Conservation (phyloP, 2,113 vertebrate species). For the Phyllostomus discolor region DNA sequence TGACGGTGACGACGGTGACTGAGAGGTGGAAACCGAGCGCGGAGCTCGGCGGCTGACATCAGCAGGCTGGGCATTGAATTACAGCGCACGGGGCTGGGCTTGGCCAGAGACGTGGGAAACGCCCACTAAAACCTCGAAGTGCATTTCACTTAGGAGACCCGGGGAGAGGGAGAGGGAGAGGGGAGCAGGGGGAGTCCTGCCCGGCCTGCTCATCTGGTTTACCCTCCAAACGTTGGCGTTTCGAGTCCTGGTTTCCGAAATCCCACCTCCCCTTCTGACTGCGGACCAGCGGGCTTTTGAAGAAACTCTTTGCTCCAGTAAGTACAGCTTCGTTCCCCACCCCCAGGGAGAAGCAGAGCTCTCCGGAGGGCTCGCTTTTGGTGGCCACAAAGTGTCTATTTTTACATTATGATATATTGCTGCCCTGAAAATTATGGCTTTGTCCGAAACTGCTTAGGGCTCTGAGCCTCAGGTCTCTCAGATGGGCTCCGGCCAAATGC, state of each 20-base stretch:
- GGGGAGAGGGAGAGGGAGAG: constrained; percentile 36
- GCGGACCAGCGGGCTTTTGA: not conserved
- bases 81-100: constrained; percentile 79
- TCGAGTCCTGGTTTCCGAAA: not conserved
- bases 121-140: constrained; percentile 80
- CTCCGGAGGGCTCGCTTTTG: not conserved
- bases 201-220: not conserved
- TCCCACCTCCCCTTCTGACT: not conserved
- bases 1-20: constrained; percentile 10
- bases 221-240: accelerated
- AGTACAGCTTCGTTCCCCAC: constrained; percentile 58
- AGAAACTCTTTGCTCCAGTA: constrained; percentile 66
- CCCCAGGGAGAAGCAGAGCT: not conserved
- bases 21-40: constrained; percentile 78
- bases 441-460: constrained; percentile 41
- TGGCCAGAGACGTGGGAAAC: constrained; percentile 78
- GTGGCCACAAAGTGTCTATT: constrained; percentile 45
- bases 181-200: not conserved
- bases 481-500: not conserved
- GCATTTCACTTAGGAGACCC: constrained; percentile 78
- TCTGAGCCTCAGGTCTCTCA: not conserved
- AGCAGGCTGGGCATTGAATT: constrained; percentile 81
- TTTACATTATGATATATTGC: constrained; percentile 44
- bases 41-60: constrained; percentile 81
- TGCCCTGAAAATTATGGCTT: constrained; percentile 39